These are phyloP conservation scores for Cephus pygmeus DNA, from an alignment of 2,888 invertebrate genomes.

Conservation along the genomic window DNA sequence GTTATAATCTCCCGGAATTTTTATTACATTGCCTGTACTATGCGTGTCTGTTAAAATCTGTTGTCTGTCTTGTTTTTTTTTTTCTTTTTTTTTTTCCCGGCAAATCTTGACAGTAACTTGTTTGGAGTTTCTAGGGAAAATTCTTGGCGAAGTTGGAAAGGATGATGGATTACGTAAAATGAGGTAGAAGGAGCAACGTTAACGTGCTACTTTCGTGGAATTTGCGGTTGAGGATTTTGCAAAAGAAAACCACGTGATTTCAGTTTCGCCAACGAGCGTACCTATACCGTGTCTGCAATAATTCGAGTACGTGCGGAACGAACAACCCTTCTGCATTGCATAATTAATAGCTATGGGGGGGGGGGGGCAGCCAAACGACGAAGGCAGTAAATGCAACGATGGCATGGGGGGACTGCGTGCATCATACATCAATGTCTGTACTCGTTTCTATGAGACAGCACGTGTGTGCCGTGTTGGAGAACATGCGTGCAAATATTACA, in stretches of 20 bases:
- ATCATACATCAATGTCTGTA: slow-evolving; percentile 34
- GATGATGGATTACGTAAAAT: not conserved
- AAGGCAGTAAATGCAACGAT: slow-evolving; percentile 17
- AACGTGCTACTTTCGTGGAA: not conserved
- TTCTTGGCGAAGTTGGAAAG: not conserved
- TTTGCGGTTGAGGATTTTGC: not conserved
- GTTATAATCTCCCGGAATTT: not conserved
- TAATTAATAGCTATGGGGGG: slow-evolving; percentile 46
- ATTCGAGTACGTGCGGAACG: slow-evolving; percentile 31
- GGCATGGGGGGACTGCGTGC: slow-evolving; percentile 25
- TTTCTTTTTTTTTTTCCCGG: too few relatives aligned
- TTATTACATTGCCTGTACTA: not conserved
- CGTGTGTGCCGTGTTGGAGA: not conserved
- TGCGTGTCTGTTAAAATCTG: not conserved
- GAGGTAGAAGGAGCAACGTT: not conserved
- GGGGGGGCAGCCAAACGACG: slow-evolving; percentile 15
- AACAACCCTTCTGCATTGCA: slow-evolving; percentile 40
- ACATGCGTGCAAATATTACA: not conserved
- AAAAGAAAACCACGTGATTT: not conserved
- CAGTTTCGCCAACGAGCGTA: not conserved
- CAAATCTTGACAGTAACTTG: not conserved
- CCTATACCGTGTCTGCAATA: slow-evolving; percentile 22
- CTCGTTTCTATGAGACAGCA: slow-evolving; percentile 24
- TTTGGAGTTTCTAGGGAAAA: not conserved
- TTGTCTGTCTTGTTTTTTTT: not conserved